Evolutionary conservation across 2,888 invertebrate species (phyloP), one percentile per base, ranked within the genome.

Genomic region (Lasiommata megera): DNA sequence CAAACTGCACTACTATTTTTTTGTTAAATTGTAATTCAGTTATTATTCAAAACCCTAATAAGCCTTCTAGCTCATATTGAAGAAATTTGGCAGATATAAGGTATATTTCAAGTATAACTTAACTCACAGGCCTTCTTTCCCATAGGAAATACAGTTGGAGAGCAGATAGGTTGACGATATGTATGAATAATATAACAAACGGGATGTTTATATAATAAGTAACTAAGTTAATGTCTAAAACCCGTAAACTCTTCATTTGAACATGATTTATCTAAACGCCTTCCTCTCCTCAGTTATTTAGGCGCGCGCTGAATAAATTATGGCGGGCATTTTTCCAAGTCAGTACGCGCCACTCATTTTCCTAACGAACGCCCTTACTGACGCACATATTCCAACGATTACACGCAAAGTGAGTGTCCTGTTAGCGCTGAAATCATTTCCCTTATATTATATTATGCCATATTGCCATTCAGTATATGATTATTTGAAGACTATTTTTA

Each of bases 311-410:
- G 60, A 64, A 68, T 41, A 44, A 56, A 53, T 53, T 53, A 53
- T 53, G 63, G 69, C 71, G 72, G 73, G 68, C 69, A 62, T 69
- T 71, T 72, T 78, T 77, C 72, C 75, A 60, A 71, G 70, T 70
- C 74, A 72, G 69, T 76, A 68, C 68, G 46, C 52, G 71, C 66
- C 70, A 67, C 71, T 72, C 73, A 75, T 79, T 79, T 80, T 80
- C 74, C 71, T 71, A 69, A 63, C 69, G 71, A 77, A 76, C 73
- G 71, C 73, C 70, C 74, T 14, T 18, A 67, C 70, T 67, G 71
- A 70, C 64, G 65, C 65, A 64, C 70, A 74, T 74, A 72, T 70
- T 72, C 72, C 64, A 71, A 68, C 73, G 71, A 75, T 73, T 79
- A 71, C 71, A 71, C 43, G 12, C 14, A 36, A 23, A 43, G 36